Conservation (phyloP, 2,113 vertebrate species). For the Patagioenas fasciata region DNA sequence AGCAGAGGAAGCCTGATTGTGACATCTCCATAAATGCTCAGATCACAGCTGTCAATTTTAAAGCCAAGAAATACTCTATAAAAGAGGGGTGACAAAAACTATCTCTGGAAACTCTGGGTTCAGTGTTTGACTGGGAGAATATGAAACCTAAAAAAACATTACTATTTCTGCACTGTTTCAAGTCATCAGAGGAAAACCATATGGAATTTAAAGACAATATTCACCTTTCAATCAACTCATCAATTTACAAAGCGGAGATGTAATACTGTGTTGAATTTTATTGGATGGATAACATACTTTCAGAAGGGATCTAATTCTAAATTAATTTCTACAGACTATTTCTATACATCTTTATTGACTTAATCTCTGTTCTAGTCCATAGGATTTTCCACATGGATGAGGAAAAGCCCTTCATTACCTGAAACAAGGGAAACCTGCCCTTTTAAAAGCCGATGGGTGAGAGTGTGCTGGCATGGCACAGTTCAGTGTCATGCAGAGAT, state of each 20-base stretch:
- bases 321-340: neutral
- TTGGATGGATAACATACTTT: neutral
- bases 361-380: neutral
- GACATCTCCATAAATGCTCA: constrained; percentile 4
- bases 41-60: neutral
- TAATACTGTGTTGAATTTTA: neutral
- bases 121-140: neutral
- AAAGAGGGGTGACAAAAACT: neutral
- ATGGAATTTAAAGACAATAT: neutral
- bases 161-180: neutral
- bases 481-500: neutral
- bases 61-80: neutral
- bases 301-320: neutral
- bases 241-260: neutral
- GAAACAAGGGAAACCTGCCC: neutral
- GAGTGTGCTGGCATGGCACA: rapidly evolving
- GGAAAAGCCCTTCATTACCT: neutral
- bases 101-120: neutral
- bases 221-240: neutral
- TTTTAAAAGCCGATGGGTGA: neutral
- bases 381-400: neutral
- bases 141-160: neutral
- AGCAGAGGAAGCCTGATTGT: neutral
- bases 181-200: neutral
- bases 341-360: neutral